A percentile compares a stretch with the other conserved stretches of the same genome.
These are phyloP conservation scores for Sanderia malayensis DNA, from an alignment of 30 jellyfish, hydroid and myxozoan genomes.

Conservation along the genomic window DNA sequence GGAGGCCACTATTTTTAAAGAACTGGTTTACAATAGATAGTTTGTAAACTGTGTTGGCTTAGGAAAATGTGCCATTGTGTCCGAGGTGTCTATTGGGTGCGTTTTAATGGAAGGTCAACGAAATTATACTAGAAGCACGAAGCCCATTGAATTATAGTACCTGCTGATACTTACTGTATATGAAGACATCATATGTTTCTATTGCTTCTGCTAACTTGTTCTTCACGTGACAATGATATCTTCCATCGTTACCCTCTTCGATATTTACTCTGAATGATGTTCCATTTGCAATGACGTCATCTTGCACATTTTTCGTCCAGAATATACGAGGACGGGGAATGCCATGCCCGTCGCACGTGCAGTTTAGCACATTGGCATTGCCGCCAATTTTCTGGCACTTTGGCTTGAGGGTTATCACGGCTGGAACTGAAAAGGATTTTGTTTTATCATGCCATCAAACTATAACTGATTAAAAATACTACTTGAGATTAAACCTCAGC, in stretches of 20 bases:
- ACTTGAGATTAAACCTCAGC: too few species aligned
- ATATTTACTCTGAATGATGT: slow-evolving; percentile 39
- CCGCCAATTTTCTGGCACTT: slow-evolving; percentile 11
- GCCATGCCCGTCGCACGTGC: slow-evolving; percentile 85
- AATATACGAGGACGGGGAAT: slow-evolving; percentile 54
- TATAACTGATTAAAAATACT: too few species aligned
- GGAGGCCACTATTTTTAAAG: too few species aligned
- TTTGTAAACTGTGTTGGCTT: too few species aligned
- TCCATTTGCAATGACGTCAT: slow-evolving; percentile 24
- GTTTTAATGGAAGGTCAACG: too few species aligned
- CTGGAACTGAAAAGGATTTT: slow-evolving; percentile 25
- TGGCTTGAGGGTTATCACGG: slow-evolving; percentile 25
- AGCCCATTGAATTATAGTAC: not conserved
- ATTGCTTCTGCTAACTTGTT: slow-evolving; percentile 37
- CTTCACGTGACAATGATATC: slow-evolving; percentile 57
- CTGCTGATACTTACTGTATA: slow-evolving; percentile 9
- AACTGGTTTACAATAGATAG: too few species aligned
- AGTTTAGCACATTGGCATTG: not conserved
- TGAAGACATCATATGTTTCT: slow-evolving; percentile 20
- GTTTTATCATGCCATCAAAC: too few species aligned
- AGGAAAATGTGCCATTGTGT: too few species aligned
- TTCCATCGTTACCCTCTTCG: slow-evolving; percentile 33
- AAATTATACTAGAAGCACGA: too few species aligned
- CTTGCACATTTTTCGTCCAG: slow-evolving; percentile 59
- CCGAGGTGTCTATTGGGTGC: too few species aligned